Evolutionary conservation across 2,797 vertebrate species (phyloP).

Genomic region (Manis crassicaudata): DNA sequence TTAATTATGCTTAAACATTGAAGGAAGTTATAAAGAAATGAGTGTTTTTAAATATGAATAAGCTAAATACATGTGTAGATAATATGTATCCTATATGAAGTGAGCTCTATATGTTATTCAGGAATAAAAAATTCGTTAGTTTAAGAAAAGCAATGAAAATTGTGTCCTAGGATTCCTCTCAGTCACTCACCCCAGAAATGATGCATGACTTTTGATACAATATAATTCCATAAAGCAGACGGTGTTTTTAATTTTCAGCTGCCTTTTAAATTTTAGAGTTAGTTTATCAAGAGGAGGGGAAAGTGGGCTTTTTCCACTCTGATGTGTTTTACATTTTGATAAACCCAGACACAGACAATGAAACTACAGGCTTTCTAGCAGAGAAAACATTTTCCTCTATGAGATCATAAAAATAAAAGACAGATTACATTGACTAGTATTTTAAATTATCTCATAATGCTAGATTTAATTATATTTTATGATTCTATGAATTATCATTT

Average conservation of each 20-base stretch:
- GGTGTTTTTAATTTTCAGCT: conserved; percentile 72
- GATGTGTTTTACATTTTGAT: conserved; percentile 64
- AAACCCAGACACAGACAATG: conserved; percentile 49
- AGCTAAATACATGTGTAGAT: background rate
- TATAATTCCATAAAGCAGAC: conserved; percentile 63
- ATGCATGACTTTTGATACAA: conserved; percentile 69
- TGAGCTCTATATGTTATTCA: conserved; percentile 54
- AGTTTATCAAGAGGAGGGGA: conserved; percentile 61
- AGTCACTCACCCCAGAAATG: conserved; percentile 63
- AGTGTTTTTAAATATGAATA: conserved; percentile 33
- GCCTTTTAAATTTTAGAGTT: conserved; percentile 72
- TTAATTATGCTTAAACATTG: conserved; percentile 13
- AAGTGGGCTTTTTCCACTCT: conserved; percentile 38
- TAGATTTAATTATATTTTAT: conserved; percentile 64
- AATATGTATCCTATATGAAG: background rate
- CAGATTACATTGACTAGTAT: conserved; percentile 20
- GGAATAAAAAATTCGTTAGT: conserved; percentile 76
- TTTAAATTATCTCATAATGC: conserved; percentile 26
- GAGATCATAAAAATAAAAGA: conserved; percentile 65
- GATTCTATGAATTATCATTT: conserved; percentile 28
- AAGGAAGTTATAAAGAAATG: conserved; percentile 24
- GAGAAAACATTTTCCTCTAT: conserved; percentile 62
- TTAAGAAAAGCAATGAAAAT: conserved; percentile 76
- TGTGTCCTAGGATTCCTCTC: conserved; percentile 53
- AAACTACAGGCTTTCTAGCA: conserved; percentile 55